Percentiles rank a stretch among this genome's conserved stretches.
Conservation (phyloP, 2,113 vertebrate genomes). For the Manacus vitellinus region DNA sequence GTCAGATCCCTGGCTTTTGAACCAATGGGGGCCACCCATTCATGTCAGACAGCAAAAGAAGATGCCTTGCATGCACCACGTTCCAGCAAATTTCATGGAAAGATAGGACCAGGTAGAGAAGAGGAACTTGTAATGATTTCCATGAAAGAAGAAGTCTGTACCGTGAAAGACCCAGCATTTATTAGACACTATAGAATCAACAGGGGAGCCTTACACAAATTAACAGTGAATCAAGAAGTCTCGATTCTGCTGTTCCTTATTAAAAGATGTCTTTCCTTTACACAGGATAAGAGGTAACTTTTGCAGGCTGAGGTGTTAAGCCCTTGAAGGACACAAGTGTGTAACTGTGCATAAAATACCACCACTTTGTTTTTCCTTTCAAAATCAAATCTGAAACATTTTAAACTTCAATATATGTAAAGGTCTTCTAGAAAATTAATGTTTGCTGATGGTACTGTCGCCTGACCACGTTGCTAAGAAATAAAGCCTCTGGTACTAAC, state of each 20-base stretch:
- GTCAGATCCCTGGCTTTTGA: not conserved
- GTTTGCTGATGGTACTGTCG: slow-evolving; percentile 50
- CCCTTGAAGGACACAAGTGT: not conserved
- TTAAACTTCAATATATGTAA: not conserved
- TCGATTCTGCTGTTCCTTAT: not conserved
- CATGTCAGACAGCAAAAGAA: not conserved
- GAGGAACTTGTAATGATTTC: not conserved
- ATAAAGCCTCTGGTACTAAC: slow-evolving; percentile 55
- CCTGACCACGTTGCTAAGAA: slow-evolving; percentile 60
- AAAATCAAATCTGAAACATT: not conserved
- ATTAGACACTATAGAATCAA: not conserved
- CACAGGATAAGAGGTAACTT: not conserved
- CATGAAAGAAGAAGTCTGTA: not conserved
- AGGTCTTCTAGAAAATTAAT: slow-evolving; percentile 28
- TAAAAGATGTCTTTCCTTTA: not conserved
- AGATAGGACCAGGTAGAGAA: not conserved
- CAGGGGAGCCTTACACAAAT: not conserved
- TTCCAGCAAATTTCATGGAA: not conserved
- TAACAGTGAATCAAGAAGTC: not conserved
- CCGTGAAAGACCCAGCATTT: not conserved
- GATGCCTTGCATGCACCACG: not conserved
- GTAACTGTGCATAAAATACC: not conserved
- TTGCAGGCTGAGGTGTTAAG: not conserved
- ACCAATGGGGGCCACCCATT: not conserved
- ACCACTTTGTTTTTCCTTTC: not conserved